Conservation (phyloP, 1,140 invertebrate species). For the Drosophila equinoxialis region DNA sequence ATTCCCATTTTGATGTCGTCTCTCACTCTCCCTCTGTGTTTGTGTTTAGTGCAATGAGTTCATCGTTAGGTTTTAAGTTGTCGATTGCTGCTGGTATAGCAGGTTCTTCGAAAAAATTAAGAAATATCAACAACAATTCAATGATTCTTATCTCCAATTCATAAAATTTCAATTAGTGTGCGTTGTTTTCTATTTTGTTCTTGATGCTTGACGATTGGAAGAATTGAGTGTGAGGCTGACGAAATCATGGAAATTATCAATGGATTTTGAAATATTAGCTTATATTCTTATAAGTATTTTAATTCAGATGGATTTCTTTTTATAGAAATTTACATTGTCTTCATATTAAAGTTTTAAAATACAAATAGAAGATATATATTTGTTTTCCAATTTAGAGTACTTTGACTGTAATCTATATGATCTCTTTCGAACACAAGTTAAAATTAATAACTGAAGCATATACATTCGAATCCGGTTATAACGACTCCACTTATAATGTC, state of each 20-base stretch:
- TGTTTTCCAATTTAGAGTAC: background rate
- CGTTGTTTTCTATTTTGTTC: conserved; percentile 34
- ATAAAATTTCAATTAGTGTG: conserved; percentile 71
- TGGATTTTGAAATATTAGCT: background rate
- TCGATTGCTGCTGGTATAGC: conserved; percentile 30
- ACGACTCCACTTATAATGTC: too few species aligned
- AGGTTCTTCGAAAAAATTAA: conserved; percentile 30
- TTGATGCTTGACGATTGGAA: background rate
- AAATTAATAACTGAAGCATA: too few species aligned
- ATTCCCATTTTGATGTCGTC: background rate
- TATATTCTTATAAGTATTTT: background rate
- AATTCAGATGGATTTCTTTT: too few species aligned
- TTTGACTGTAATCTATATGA: too few species aligned
- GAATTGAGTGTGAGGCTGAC: background rate
- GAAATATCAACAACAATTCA: conserved; percentile 17
- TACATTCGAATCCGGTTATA: too few species aligned
- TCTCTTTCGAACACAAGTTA: too few species aligned
- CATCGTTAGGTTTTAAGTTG: conserved; percentile 52
- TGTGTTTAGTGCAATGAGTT: conserved; percentile 62
- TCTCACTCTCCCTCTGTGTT: background rate
- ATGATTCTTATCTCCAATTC: conserved; percentile 68
- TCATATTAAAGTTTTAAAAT: too few species aligned
- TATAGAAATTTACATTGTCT: too few species aligned
- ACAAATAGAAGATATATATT: too few species aligned
- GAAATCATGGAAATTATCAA: background rate